Base-by-base conservation (phyloP, 2,888 invertebrate genomes). In the Philopedon plagiatum region DNA sequence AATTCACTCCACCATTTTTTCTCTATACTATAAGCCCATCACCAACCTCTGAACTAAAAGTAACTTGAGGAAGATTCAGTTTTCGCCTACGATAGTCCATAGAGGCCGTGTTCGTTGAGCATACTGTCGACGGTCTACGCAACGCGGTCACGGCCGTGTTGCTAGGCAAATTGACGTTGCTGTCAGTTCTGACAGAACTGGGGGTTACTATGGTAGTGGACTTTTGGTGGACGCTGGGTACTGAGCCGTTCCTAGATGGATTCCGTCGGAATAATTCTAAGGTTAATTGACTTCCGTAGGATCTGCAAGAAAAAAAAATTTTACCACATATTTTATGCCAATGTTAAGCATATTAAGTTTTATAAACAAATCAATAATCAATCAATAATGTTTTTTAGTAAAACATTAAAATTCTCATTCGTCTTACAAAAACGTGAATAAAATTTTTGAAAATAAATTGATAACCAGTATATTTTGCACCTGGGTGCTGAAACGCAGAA, bases 11-110 rank as follows among this genome's bases (percentile, higher is more conserved):
- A 26, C 3, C 26, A 26, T 5, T 26, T 26, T 18, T 34, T 21
- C 26, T 57, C 88, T 87, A 94, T 80, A 95, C 94, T 81, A 95
- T 91, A 80, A 95, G 93, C 75, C 94, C 94, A 80, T 90, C 92
- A 93, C 95, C 94, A 91, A 95, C 95, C 95, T 95, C 95, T 85
- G 93, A 92, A 83, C 91, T 94, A 87, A 95, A 95, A 62, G 95
- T 93, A 83, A 95, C 94, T 87, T 93, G 93, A 18, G 93, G 93
- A 80, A 93, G 86, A 80, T 93, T 90, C 19, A 93, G 87, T 80
- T 92, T 90, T 84, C 91, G 88, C 80, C 90, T 85, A 78, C 85
- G 85, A 74, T 86, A 85, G 72, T 87, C 87, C 23, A 79, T 76
- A 5, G 84, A 82, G 41, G 85, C 81, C 75, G 91, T 90, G 73